Base-by-base conservation (phyloP, 2,888 invertebrate species). In the Latrodectus elegans region DNA sequence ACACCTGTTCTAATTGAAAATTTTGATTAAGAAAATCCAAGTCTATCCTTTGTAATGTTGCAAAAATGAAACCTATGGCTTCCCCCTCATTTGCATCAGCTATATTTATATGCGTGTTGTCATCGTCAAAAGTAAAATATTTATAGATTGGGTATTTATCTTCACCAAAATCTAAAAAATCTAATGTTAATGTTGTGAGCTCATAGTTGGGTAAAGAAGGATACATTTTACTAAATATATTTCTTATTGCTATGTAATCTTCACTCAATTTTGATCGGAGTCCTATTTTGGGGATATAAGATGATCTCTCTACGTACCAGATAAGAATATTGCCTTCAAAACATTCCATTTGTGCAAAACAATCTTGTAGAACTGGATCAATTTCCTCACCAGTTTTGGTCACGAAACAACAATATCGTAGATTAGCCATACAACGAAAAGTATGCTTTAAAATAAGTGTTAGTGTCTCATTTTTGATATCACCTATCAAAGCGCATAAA, bases 141-240 rank as follows among this genome's bases (percentile, higher is more conserved):
- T 81, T 81, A 26, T 81, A 87, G 4, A 77, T 71, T 26, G 81
- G 81, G 2, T 51, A 60, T 17, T n/a, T 71, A n/a, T 87, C 81
- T 51, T 87, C 86, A 1, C 86, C 86, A 60, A 71, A 87, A 72
- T 87, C 86, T 14, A 87, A 67, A 51, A 87, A 87, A 26, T 87
- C 86, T 4, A 87, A 51, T 14, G 86, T 87, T 26, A 87, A 73
- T 38, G 22, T 81, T 3, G 72, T 14, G 8, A 87, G 22, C 10
- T 60, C 22, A 8, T 76, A 49, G 11, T 77, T 68, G 12, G 81
- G 15, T 0, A 81, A 38, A n/a, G 73, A 51, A 8, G 76, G 60
- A 60, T 81, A 87, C 53, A 87, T 87, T 77, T 82, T 81, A n/a
- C 77, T 71, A 38, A 87, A 87, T 4, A 87, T 26, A 49, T 82